These are phyloP conservation scores for Mamestra configurata DNA, from an alignment of 1,140 invertebrate genomes.

Conservation along the genomic window DNA sequence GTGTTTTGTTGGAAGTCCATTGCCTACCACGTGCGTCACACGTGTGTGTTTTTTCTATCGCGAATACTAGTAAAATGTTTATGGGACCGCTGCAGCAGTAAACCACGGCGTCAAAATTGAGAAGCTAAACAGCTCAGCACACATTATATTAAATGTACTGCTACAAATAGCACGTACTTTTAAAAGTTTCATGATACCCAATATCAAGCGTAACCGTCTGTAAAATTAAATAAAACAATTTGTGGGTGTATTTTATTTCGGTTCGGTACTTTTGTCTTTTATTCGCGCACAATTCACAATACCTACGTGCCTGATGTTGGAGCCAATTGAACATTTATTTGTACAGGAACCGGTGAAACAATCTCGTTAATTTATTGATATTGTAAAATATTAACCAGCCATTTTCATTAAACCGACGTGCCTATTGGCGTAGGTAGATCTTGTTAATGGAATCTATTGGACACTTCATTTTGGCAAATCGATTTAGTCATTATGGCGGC, in stretches of 20 bases:
- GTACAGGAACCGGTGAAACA: slow-evolving; percentile 8
- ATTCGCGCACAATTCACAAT: slow-evolving; percentile 6
- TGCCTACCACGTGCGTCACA: slow-evolving; percentile 2
- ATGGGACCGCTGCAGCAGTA: not conserved
- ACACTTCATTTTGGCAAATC: not conserved
- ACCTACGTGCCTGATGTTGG: not conserved
- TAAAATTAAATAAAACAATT: not conserved
- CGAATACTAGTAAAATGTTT: slow-evolving; percentile 5
- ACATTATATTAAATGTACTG: not conserved
- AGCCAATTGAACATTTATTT: slow-evolving; percentile 15
- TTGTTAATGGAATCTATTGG: not conserved
- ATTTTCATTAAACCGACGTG: no score
- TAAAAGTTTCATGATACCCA: slow-evolving; percentile 3
- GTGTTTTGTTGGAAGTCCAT: not conserved
- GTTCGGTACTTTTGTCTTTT: not conserved
- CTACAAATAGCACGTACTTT: not conserved
- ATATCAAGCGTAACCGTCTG: not conserved
- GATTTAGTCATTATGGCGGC: not conserved
- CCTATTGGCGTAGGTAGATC: no score
- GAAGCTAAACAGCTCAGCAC: not conserved
- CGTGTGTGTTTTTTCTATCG: not conserved
- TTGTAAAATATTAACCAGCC: not conserved
- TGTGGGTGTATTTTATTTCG: not conserved
- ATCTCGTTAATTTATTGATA: slow-evolving; percentile 7
- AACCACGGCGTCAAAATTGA: not conserved